These are phyloP conservation scores for Drosophila pandora DNA, from an alignment of 1,140 invertebrate species.

Conservation along the genomic window DNA sequence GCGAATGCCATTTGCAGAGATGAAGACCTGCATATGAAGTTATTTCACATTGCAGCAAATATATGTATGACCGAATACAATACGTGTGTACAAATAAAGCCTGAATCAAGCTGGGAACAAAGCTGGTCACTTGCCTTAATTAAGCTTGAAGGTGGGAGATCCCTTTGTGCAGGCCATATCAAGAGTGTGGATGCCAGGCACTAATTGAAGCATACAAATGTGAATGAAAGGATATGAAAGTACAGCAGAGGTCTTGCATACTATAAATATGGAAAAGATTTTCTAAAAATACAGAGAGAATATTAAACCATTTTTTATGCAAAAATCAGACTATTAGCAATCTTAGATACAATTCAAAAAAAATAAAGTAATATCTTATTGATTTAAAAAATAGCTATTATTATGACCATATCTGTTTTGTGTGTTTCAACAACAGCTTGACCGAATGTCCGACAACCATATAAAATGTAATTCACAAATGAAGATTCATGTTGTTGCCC, in stretches of 20 bases:
- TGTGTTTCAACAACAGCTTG: conserved; percentile 1
- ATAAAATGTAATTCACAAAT: conserved; percentile 53
- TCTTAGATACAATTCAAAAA: no score
- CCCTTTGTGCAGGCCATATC: conserved; percentile 10
- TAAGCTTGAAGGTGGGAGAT: conserved; percentile 29
- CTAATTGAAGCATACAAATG: conserved; percentile 50
- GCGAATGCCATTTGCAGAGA: conserved; percentile 27
- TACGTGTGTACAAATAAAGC: conserved; percentile 9
- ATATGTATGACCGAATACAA: conserved; percentile 9
- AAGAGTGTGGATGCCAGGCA: conserved; percentile 10
- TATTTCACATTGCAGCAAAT: conserved; percentile 18
- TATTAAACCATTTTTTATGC: no score
- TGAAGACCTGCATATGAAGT: conserved; percentile 17
- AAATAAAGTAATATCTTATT: not conserved
- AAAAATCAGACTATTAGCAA: no score
- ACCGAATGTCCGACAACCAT: conserved; percentile 29
- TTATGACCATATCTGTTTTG: not conserved
- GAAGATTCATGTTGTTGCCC: conserved; percentile 33
- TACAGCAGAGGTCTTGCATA: not conserved
- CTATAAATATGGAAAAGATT: not conserved
- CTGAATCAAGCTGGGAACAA: conserved; percentile 9
- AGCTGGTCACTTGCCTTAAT: conserved; percentile 49
- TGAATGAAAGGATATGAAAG: not conserved
- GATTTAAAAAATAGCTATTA: not conserved
- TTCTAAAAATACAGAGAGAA: not conserved